phyloP scores from a whole-genome alignment of 2,888 invertebrate genomes.

The Stenotaenia linearis region DNA sequence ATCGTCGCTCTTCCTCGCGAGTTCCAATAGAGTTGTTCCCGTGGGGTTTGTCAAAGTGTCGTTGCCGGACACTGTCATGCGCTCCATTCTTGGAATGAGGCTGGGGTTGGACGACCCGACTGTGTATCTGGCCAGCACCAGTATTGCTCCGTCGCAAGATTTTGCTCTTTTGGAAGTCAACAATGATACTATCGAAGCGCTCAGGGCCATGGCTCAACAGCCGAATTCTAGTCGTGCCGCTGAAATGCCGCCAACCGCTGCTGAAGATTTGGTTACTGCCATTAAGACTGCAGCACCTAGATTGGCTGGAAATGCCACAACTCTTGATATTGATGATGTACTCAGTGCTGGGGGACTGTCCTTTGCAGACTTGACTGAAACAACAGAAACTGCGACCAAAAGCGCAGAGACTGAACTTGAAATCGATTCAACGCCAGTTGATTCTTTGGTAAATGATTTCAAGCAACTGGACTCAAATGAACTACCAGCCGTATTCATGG shows the following conservation, averaged over 20 bases:
- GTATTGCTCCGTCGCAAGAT: slow-evolving; percentile 29
- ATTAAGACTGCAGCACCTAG: slow-evolving; percentile 22
- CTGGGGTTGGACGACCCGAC: slow-evolving; percentile 26
- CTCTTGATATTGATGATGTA: not conserved
- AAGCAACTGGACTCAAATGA: not conserved
- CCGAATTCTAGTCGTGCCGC: slow-evolving; percentile 2
- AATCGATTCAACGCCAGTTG: not conserved
- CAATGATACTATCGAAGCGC: not conserved
- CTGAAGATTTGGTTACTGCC: slow-evolving; percentile 30
- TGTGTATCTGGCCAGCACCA: not conserved
- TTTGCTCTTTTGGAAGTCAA: not conserved
- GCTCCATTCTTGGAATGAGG: not conserved
- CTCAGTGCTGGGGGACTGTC: not conserved
- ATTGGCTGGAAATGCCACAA: not conserved
- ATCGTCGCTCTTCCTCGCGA: not conserved
- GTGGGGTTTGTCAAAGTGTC: slow-evolving; percentile 5
- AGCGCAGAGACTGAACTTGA: not conserved
- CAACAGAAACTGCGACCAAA: not conserved
- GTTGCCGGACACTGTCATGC: slow-evolving; percentile 5
- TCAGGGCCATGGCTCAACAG: not conserved
- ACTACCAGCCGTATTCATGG: not conserved
- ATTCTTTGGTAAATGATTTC: not conserved
- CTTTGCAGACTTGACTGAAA: not conserved
- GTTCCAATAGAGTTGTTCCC: not conserved
- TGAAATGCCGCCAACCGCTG: slow-evolving; percentile 17